Evolutionary conservation across 2,113 vertebrate genomes (phyloP), one percentile per base, ranked within the genome.

Genomic region (Corydoras maculifer): DNA sequence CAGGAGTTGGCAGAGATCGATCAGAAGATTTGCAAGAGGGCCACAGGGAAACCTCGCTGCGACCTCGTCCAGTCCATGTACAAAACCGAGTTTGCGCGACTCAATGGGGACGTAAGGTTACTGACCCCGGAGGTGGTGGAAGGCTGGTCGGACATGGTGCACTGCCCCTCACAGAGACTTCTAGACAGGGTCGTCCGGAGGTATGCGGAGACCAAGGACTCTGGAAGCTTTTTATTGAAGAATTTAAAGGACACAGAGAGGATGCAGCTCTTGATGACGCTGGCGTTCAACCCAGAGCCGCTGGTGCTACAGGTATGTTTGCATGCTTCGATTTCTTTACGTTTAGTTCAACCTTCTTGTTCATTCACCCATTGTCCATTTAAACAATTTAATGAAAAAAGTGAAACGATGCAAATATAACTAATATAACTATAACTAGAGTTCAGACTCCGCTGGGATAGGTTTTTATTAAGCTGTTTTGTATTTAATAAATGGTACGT

Each of bases 111-210:
- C 64, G 96, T 98, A 73, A 89, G 97, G 35, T 90, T 99, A 69
- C 93, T 99, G 75, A 98, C 96, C 57, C 97, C 97, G 3, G 96
- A 94, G 58, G 94, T 94, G 67, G 97, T 99, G 82, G 95, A 99
- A 85, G 97, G 97, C 72, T 99, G 97, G 97, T 99, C 97, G 1
- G 97, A 99, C 84, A 88, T 98, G 84, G 97, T 99, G 83, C 96
- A 98, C 86, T 99, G 97, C 83, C 97, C 97, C 59, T 98, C 96
- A 57, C 97, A 98, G 89, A 92, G 97, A 83, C 88, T 98, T 77
- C 92, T 99, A 63, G 97, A 98, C 88, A 89, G 97, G 18, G 89
- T 98, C 77, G 96, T 99, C 65, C 91, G 97, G 78, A 91, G 97
- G 79, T 99, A 98, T 5, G 97, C 96, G 1, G 97, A 99, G 89